Base-by-base conservation (phyloP, 2,113 vertebrate species). In the Seriola quinqueradiata region DNA sequence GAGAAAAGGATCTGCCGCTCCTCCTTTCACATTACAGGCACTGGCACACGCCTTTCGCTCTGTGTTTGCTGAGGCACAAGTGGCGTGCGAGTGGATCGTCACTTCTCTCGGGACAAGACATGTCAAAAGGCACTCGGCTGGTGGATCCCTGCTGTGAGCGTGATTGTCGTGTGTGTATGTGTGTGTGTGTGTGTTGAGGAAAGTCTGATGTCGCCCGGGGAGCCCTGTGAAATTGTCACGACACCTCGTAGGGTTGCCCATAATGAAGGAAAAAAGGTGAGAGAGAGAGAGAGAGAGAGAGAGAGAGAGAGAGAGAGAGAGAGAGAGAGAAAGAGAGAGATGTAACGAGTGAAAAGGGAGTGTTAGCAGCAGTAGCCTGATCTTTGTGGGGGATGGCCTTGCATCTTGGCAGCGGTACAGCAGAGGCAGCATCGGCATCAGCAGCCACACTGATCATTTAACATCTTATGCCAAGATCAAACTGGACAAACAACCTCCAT, bases 381-480 rank as follows among this genome's bases (percentile, higher is more conserved):
- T 88, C 77, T 65, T 77, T 79, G 81, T 66, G 71, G 84, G 79
- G 78, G 71, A 70, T 64, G 76, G 87, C 76, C 69, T 89, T 79
- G 55, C 74, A 90, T 90, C 80, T 81, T 81, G 79, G 84, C 86
- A 65, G 77, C n/a, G 16, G 57, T 64, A 55, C 81, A 79, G 75
- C 72, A 79, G 52, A 66, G 70, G 66, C 81, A 68, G 73, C 71
- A 87, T 87, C 77, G 74, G 87, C 52, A 91, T 86, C 77, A 89
- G 63, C 70, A 77, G 61, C 81, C 78, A 66, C 79, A 52, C 70
- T 82, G 77, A 93, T 93, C 67, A 85, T 91, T 87, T 90, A 90
- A 91, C 86, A 89, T 85, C 73, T 38, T 54, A 25, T 61, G 90
- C 87, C 86, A 78, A 90, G 87, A 91, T 91, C 92, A 91, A 91